Base-by-base conservation (phyloP, 2,888 invertebrate genomes). In the Callyntrura guangdongensis region DNA sequence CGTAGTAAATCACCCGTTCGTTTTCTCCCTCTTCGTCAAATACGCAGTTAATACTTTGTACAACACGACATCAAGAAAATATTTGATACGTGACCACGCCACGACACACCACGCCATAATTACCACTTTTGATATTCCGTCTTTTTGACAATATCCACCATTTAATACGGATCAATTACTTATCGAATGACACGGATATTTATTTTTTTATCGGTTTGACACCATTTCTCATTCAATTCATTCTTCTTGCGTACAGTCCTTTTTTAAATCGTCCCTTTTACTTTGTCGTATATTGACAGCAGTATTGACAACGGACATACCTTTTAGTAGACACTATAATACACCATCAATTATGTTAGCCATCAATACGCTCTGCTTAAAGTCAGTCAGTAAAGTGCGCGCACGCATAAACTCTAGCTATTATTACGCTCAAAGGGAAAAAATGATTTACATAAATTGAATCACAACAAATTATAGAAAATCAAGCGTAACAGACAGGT, bases 371-470 rank as follows among this genome's bases (percentile, higher is more conserved):
- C n/a, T n/a, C n/a, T n/a, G n/a, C n/a, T n/a, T n/a, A n/a, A n/a
- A n/a, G n/a, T n/a, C 67, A 4, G 67, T 67, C 67, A 67, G 27
- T 67, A 67, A 14, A 61, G 20, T 67, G 27, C 17, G 17, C 45
- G n/a, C n/a, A n/a, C n/a, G n/a, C n/a, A n/a, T n/a, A n/a, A n/a
- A n/a, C n/a, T n/a, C n/a, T n/a, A n/a, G n/a, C n/a, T 4, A 74
- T 74, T 74, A 47, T 74, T 74, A 1, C 14, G 49, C 49, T 74
- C 47, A 45, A 74, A 74, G 47, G 74, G 17, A 47, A 45, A 49
- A 17, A 47, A 74, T 77, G 77, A 77, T 77, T 77, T 77, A 77
- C 77, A 77, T 77, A 53, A 49, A 77, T 77, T 77, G 77, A 77
- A 77, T 74, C 74, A 17, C 25, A 77, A 77, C 47, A 77, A 77